phyloP scores from a whole-genome alignment of 2,888 invertebrate species.

The Melitaea athalia region DNA sequence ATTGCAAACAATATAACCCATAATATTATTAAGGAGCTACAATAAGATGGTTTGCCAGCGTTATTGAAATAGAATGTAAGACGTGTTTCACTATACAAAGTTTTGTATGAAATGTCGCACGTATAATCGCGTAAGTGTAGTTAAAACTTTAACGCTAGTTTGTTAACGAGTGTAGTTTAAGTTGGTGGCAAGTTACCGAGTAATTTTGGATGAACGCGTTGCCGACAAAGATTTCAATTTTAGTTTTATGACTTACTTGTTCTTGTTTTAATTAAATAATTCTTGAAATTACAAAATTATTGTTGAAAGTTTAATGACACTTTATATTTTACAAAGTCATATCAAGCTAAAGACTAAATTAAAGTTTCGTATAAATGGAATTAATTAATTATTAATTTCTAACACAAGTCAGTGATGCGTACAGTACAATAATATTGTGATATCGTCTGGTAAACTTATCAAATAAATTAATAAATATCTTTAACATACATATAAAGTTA shows the following conservation, averaged over 20 bases:
- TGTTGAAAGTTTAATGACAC: conserved; percentile 25
- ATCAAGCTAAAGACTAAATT: no score
- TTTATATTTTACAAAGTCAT: conserved; percentile 11
- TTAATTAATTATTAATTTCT: no score
- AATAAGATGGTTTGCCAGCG: conserved; percentile 2
- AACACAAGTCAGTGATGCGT: no score
- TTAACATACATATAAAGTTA: no score
- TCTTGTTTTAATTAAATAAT: conserved; percentile 63
- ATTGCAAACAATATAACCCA: not conserved
- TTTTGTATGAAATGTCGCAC: conserved; percentile 40
- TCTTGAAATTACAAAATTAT: conserved; percentile 32
- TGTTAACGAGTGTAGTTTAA: conserved; percentile 55
- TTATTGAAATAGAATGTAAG: conserved; percentile 16
- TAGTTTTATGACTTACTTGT: conserved; percentile 62
- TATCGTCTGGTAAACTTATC: no score
- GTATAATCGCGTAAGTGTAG: conserved; percentile 54
- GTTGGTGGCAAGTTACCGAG: conserved; percentile 53
- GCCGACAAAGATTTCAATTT: conserved; percentile 63
- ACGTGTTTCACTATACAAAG: conserved; percentile 22
- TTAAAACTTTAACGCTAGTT: conserved; percentile 59
- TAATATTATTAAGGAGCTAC: not conserved
- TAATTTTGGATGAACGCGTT: conserved; percentile 52
- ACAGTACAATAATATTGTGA: no score
- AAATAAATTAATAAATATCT: no score
- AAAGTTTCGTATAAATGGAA: no score